Evolutionary conservation across 2,797 vertebrate species (phyloP).

Genomic region (Sebastes alutus): DNA sequence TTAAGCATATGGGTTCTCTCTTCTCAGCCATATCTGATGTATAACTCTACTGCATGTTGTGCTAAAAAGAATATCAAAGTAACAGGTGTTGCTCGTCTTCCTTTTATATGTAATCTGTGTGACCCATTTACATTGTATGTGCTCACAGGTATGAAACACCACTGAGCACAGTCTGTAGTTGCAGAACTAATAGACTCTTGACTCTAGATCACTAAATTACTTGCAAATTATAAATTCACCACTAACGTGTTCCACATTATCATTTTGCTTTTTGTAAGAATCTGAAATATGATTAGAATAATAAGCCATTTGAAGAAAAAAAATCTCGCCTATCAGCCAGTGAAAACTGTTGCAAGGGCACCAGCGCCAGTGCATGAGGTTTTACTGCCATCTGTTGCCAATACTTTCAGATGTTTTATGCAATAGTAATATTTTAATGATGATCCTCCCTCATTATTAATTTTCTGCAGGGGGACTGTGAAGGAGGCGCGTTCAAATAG

Average conservation of each 20-base stretch:
- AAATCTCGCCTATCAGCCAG: slow-evolving; percentile 32
- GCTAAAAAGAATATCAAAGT: slow-evolving; percentile 20
- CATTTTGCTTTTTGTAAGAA: slow-evolving; percentile 41
- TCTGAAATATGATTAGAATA: slow-evolving; percentile 55
- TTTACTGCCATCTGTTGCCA: slow-evolving; percentile 96
- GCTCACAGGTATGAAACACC: slow-evolving; percentile 32
- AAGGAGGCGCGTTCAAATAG: slow-evolving; percentile 45
- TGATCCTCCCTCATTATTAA: slow-evolving; percentile 62
- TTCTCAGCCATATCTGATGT: slow-evolving; percentile 17
- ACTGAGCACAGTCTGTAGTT: slow-evolving; percentile 10
- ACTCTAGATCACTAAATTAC: slow-evolving; percentile 41
- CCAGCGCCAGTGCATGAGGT: slow-evolving; percentile 74
- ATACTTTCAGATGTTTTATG: slow-evolving; percentile 73
- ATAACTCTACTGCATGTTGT: neutral
- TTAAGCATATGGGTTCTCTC: neutral
- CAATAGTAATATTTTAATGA: slow-evolving; percentile 73
- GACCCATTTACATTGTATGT: slow-evolving; percentile 47
- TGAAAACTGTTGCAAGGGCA: slow-evolving; percentile 55
- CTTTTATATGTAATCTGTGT: slow-evolving; percentile 28
- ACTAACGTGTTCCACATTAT: slow-evolving; percentile 34
- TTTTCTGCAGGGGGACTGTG: slow-evolving; percentile 56
- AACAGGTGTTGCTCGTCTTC: slow-evolving; percentile 39
- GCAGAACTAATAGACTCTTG: slow-evolving; percentile 37
- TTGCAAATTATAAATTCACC: slow-evolving; percentile 48
- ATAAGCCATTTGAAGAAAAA: slow-evolving; percentile 37